Evolutionary conservation across 2,888 invertebrate genomes (phyloP).

Genomic region (Clostera curtula): DNA sequence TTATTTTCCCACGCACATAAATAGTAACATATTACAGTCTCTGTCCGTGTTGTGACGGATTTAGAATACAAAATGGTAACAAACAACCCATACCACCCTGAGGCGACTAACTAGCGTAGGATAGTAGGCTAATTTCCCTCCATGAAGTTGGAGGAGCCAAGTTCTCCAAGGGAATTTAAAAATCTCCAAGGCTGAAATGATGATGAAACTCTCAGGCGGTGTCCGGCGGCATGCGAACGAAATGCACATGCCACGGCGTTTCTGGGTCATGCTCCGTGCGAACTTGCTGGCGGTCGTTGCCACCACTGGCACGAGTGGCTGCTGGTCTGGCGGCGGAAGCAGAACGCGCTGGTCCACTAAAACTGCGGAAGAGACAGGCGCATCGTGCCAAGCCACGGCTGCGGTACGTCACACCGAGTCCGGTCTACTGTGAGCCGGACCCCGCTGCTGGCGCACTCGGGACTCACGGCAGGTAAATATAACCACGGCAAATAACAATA

Average conservation of each 20-base stretch:
- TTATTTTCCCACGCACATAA: too few species aligned
- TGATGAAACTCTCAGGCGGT: slow-evolving; percentile 69
- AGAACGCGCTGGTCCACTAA: slow-evolving; percentile 56
- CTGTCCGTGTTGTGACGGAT: too few species aligned
- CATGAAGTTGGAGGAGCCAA: too few species aligned
- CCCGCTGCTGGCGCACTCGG: slow-evolving; percentile 83
- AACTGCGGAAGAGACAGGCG: slow-evolving; percentile 42
- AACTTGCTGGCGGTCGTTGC: slow-evolving; percentile 86
- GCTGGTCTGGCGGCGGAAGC: slow-evolving; percentile 60
- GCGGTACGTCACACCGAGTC: slow-evolving; percentile 85
- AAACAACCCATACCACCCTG: too few species aligned
- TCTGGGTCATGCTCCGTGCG: slow-evolving; percentile 88
- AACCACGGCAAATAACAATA: too few species aligned
- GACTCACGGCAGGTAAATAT: slow-evolving; percentile 81
- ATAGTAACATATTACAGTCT: too few species aligned
- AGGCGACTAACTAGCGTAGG: too few species aligned
- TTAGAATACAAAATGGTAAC: too few species aligned
- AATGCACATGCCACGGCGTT: slow-evolving; percentile 91
- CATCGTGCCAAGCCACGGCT: slow-evolving; percentile 74
- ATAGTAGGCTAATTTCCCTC: too few species aligned
- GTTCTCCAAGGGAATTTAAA: too few species aligned
- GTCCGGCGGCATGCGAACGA: slow-evolving; percentile 63
- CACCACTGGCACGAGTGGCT: slow-evolving; percentile 77
- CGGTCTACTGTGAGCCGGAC: slow-evolving; percentile 88
- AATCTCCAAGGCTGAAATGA: too few species aligned